Percentiles rank a stretch among this genome's conserved stretches.
These are phyloP conservation scores for Isotomurus palustris DNA, from an alignment of 2,888 invertebrate genomes.

Conservation along the genomic window DNA sequence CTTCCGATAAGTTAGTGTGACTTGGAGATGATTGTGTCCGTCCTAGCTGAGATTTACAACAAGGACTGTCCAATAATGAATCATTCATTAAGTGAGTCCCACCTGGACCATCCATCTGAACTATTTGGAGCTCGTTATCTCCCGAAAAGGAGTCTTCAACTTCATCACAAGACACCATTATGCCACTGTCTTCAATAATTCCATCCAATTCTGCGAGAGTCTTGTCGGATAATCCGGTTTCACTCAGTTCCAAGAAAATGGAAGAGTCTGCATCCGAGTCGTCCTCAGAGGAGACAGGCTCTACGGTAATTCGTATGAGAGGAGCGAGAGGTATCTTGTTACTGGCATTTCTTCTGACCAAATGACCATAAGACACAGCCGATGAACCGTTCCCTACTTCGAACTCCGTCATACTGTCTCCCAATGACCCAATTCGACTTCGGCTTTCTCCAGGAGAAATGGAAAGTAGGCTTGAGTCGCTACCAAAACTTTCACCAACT, in stretches of 20 bases:
- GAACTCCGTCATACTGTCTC: neutral
- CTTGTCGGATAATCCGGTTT: slow-evolving; percentile 39
- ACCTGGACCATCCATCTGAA: slow-evolving; percentile 7
- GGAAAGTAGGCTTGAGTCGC: neutral
- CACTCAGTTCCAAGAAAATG: slow-evolving; percentile 37
- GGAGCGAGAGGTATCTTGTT: slow-evolving; percentile 26
- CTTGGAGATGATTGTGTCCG: slow-evolving; percentile 35
- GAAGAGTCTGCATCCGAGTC: slow-evolving; percentile 33
- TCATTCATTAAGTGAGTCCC: slow-evolving; percentile 2
- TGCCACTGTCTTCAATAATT: slow-evolving; percentile 17
- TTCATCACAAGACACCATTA: slow-evolving; percentile 17
- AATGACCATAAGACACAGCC: no score
- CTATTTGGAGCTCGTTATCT: neutral
- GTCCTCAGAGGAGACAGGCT: slow-evolving; percentile 39
- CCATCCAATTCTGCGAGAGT: slow-evolving; percentile 36
- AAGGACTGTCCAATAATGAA: slow-evolving; percentile 7
- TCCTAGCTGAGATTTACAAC: slow-evolving; percentile 33
- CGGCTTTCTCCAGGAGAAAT: slow-evolving; percentile 7
- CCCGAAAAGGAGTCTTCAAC: slow-evolving; percentile 1
- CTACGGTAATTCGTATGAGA: slow-evolving; percentile 41
- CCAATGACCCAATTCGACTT: slow-evolving; percentile 10
- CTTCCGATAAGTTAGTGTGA: slow-evolving; percentile 41
- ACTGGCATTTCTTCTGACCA: slow-evolving; percentile 1
- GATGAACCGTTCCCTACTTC: slow-evolving; percentile 15
- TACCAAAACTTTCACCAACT: no score